Evolutionary conservation across 1,140 invertebrate species (phyloP).

Genomic region (Phymorhynchus buccinoides): DNA sequence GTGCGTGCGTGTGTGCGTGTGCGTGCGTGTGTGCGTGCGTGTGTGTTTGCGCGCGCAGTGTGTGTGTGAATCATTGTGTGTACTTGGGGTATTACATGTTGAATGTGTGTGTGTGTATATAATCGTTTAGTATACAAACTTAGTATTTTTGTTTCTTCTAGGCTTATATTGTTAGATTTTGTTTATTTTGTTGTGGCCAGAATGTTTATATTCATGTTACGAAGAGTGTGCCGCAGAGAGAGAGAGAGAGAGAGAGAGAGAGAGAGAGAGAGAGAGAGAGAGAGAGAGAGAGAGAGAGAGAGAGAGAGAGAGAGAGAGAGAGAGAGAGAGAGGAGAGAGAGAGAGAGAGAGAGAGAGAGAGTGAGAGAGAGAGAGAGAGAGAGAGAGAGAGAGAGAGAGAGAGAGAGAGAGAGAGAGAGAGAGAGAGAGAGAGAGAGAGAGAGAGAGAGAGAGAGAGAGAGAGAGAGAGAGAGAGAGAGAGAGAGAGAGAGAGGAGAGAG

Average conservation of each 20-base stretch:
- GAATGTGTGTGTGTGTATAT: too few relatives aligned
- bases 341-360: neutral
- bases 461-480: neutral
- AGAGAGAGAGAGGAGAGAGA: neutral
- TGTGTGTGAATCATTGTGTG: neutral
- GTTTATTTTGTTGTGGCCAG: too few relatives aligned
- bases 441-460: neutral
- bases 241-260: neutral
- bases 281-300: neutral
- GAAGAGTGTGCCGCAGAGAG: too few relatives aligned
- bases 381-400: neutral
- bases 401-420: neutral
- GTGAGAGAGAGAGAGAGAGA: too few relatives aligned
- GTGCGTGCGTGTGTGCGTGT: constrained; percentile 21
- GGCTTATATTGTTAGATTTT: neutral
- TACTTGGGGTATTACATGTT: neutral
- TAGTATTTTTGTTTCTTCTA: neutral
- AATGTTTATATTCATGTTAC: too few relatives aligned
- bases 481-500: neutral
- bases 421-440: neutral
- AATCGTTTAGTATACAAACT: too few relatives aligned
- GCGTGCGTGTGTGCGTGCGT: constrained; percentile 19
- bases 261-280: neutral
- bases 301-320: neutral
- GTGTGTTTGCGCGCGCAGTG: neutral